Evolutionary conservation across 2,888 invertebrate species (phyloP), one percentile per base, ranked within the genome.

Genomic region (Oscheius sp.): DNA sequence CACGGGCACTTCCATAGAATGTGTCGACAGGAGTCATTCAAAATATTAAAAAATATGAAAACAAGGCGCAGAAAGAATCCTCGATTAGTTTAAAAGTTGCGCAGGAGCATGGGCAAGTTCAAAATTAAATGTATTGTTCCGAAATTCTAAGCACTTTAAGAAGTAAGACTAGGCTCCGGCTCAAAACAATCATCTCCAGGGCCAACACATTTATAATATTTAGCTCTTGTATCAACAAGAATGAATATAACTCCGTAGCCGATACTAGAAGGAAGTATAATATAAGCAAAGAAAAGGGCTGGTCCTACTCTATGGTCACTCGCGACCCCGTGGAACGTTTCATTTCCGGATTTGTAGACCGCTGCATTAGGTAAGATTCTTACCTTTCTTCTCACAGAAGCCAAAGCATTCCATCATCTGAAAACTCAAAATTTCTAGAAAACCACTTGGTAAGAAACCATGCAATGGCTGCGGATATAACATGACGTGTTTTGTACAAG

Each of bases 401-500:
- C 24, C 54, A 9, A 59, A 59, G 17, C 59, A 59, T 8, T 44
- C 59, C 33, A 17, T 32, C 32, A 54, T 54, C n/a, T n/a, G n/a
- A n/a, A n/a, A n/a, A n/a, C n/a, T n/a, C n/a, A n/a, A n/a, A n/a
- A n/a, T n/a, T n/a, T n/a, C n/a, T n/a, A 77, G 78, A 66, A 73
- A 73, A 28, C 75, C 78, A 28, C 56, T 69, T 33, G 68, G 65
- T 9, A 24, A 54, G 6, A 72, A 56, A n/a, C 78, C 78, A 30
- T 83, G 83, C 69, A 82, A 83, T 65, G 76, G 81, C 9, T 83
- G 83, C 70, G 70, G 74, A 50, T 71, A 77, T 56, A 83, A 83
- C 66, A 69, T 83, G 76, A 83, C 83, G 22, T 83, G 83, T 63
- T 83, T 83, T 67, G 65, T 83, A 41, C 26, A 78, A 24, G 67